These are phyloP conservation scores for Sorex maritimensis DNA, from an alignment of 2,797 vertebrate species.

Conservation along the genomic window DNA sequence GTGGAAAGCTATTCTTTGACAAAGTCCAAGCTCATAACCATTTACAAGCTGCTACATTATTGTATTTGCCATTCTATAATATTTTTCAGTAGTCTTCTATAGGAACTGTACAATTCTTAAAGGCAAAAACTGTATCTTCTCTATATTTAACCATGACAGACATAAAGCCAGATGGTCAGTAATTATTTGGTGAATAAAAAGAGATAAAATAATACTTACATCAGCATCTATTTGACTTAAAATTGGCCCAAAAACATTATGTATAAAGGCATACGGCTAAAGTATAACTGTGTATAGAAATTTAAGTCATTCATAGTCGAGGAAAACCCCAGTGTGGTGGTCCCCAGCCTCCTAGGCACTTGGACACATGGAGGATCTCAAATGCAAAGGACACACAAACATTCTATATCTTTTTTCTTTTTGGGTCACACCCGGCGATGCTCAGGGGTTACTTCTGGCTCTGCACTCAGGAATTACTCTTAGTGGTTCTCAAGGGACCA, in stretches of 20 bases:
- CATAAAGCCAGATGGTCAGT: background rate
- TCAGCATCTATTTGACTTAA: background rate
- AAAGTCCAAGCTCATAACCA: too few relatives aligned
- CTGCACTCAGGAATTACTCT: too few relatives aligned
- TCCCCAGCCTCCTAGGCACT: background rate
- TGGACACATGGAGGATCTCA: background rate
- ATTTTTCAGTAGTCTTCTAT: background rate
- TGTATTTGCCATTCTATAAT: background rate
- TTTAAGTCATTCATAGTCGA: slow-evolving; percentile 33
- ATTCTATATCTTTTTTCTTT: background rate
- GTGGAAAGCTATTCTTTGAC: too few relatives aligned
- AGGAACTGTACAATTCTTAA: background rate
- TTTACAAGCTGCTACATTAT: background rate
- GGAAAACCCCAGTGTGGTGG: background rate
- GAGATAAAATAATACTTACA: background rate
- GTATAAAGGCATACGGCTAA: background rate
- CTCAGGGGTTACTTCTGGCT: too few relatives aligned
- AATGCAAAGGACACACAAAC: background rate
- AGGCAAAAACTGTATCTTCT: background rate
- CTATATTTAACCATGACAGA: background rate
- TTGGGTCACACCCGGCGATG: too few relatives aligned
- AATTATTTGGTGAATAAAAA: slow-evolving; percentile 1
- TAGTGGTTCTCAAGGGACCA: too few relatives aligned
- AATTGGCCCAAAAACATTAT: background rate
- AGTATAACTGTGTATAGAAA: background rate